phyloP scores from a whole-genome alignment of 2,888 invertebrate genomes.

The Eupithecia tripunctaria region DNA sequence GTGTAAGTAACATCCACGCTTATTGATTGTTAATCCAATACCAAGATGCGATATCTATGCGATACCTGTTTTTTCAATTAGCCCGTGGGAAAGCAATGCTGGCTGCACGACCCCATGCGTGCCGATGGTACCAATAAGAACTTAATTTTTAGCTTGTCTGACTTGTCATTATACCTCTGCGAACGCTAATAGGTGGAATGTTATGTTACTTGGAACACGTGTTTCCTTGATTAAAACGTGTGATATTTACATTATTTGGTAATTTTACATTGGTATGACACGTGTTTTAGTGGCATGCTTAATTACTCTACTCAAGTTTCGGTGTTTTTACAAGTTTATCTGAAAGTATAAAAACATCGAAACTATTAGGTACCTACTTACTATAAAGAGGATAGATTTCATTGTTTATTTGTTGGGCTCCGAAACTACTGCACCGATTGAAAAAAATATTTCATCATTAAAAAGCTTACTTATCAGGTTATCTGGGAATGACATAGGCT shows the following conservation, averaged over 20 bases:
- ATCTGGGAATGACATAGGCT: too few species aligned
- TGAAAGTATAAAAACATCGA: too few species aligned
- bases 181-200: slow-evolving; percentile 41
- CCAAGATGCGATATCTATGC: slow-evolving; percentile 55
- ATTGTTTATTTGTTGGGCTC: too few species aligned
- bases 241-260: not conserved
- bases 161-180: slow-evolving; percentile 63
- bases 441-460: too few species aligned
- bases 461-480: too few species aligned
- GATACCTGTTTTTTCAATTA: slow-evolving; percentile 64
- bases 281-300: not conserved
- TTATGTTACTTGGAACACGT: slow-evolving; percentile 56
- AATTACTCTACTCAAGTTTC: not conserved
- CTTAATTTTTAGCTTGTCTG: slow-evolving; percentile 67
- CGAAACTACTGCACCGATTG: too few species aligned
- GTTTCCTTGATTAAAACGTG: slow-evolving; percentile 48
- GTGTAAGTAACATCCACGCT: slow-evolving; percentile 59
- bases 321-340: not conserved
- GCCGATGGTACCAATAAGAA: slow-evolving; percentile 63
- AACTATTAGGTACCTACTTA: too few species aligned
- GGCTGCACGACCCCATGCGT: slow-evolving; percentile 51
- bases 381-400: too few species aligned
- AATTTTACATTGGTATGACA: not conserved
- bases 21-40: slow-evolving; percentile 65
- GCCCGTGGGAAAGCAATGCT: slow-evolving; percentile 75